Conservation (phyloP, 2,888 invertebrate species). For the Ariolimax columbianus region DNA sequence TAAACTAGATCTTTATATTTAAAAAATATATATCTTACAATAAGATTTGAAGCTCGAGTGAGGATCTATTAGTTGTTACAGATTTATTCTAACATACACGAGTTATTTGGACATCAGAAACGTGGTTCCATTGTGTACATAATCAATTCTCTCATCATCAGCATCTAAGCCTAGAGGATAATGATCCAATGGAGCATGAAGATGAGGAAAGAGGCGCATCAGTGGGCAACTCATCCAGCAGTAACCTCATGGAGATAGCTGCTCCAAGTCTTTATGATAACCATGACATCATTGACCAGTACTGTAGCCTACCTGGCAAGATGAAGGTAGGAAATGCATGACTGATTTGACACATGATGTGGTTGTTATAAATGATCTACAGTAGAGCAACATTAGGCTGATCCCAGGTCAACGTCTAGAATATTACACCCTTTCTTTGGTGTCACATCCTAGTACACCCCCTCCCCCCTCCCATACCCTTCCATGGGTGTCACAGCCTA, state of each 20-base stretch:
- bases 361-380: too few relatives aligned
- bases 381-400: too few relatives aligned
- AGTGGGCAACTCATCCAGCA: not conserved
- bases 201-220: constrained; percentile 31
- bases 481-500: too few relatives aligned
- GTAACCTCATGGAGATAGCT: constrained; percentile 40
- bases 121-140: not conserved
- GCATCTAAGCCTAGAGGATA: constrained; percentile 49
- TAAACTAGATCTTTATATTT: too few relatives aligned
- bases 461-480: too few relatives aligned
- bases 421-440: too few relatives aligned
- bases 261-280: constrained; percentile 45
- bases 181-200: constrained; percentile 47
- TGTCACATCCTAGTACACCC: too few relatives aligned
- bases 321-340: constrained; percentile 11
- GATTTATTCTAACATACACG: too few relatives aligned
- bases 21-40: too few relatives aligned
- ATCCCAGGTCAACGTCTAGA: too few relatives aligned
- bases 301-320: constrained; percentile 14
- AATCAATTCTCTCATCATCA: not conserved
- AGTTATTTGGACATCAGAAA: not conserved
- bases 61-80: not conserved
- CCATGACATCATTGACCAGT: constrained; percentile 48
- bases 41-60: too few relatives aligned
- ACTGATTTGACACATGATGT: not conserved